A percentile compares a stretch with the other conserved stretches of the same genome.
phyloP scores from a whole-genome alignment of 2,113 vertebrate genomes.

The Pungitius pungitius region DNA sequence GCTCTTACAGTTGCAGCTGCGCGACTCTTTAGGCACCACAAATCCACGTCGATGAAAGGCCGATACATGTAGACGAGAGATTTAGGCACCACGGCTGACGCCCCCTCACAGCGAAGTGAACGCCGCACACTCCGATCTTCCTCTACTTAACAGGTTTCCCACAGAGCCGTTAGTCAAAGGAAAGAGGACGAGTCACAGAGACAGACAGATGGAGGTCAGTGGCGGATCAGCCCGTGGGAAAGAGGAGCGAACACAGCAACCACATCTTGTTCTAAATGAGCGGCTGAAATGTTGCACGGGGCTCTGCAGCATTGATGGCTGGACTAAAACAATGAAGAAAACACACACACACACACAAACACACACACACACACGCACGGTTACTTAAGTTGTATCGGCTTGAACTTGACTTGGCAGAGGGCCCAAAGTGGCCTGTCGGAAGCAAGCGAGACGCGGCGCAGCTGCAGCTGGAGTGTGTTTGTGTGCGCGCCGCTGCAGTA shows the following conservation, averaged over 20 bases:
- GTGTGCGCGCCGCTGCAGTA: slow-evolving; percentile 36
- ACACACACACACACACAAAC: slow-evolving; percentile 19
- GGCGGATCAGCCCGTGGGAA: not conserved
- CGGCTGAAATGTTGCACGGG: not conserved
- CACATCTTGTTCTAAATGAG: not conserved
- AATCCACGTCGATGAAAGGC: not conserved
- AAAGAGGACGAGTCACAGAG: not conserved
- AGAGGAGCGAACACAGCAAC: not conserved
- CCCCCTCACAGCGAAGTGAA: too few relatives aligned
- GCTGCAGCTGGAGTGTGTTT: slow-evolving; percentile 75
- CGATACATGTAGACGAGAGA: not conserved
- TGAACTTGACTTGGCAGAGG: slow-evolving; percentile 63
- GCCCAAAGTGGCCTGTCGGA: slow-evolving; percentile 82
- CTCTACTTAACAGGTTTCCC: not conserved
- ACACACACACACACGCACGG: slow-evolving; percentile 7
- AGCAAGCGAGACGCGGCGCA: slow-evolving; percentile 83
- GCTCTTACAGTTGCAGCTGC: not conserved
- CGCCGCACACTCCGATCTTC: not conserved
- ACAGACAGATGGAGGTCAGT: slow-evolving; percentile 21
- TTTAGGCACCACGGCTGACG: too few relatives aligned
- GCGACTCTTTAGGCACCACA: not conserved
- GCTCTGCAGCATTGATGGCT: slow-evolving; percentile 11
- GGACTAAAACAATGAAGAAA: slow-evolving; percentile 1
- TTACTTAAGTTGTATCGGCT: slow-evolving; percentile 39
- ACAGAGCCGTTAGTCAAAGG: not conserved